These are phyloP conservation scores for Cantharis rustica DNA, from an alignment of 2,888 invertebrate genomes.

Conservation along the genomic window DNA sequence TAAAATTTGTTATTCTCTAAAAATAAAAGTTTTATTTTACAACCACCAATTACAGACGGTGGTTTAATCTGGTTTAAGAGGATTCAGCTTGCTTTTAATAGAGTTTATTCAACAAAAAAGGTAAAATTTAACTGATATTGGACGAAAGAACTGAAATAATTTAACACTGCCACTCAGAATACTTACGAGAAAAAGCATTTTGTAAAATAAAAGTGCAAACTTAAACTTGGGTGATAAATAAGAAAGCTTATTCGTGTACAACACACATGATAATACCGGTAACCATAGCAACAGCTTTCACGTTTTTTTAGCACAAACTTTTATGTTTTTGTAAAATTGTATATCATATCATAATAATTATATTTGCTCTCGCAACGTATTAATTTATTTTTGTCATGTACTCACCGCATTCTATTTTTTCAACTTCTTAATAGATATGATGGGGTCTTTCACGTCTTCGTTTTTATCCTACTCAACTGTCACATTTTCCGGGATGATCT, in stretches of 20 bases:
- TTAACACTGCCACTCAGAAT: not conserved
- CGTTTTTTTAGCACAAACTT: not conserved
- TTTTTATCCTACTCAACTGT: not conserved
- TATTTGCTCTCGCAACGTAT: not conserved
- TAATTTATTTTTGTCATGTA: not conserved
- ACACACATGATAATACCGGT: not conserved
- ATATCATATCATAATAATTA: not conserved
- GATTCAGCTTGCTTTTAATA: not conserved
- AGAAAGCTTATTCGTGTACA: not conserved
- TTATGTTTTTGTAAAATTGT: not conserved
- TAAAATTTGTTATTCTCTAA: no score
- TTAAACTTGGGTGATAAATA: not conserved
- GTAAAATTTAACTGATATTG: no score
- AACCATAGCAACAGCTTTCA: not conserved
- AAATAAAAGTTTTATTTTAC: no score
- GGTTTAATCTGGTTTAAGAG: no score
- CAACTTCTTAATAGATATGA: not conserved
- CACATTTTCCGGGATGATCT: not conserved
- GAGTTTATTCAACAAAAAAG: not conserved
- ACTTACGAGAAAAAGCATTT: not conserved
- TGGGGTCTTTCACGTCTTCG: not conserved
- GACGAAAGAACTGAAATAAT: not conserved
- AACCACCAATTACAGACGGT: no score
- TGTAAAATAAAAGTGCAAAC: not conserved
- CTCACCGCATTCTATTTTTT: not conserved